Evolutionary conservation across 2,113 vertebrate genomes (phyloP).

Genomic region (Sinocyclocheilus maitianheensis): DNA sequence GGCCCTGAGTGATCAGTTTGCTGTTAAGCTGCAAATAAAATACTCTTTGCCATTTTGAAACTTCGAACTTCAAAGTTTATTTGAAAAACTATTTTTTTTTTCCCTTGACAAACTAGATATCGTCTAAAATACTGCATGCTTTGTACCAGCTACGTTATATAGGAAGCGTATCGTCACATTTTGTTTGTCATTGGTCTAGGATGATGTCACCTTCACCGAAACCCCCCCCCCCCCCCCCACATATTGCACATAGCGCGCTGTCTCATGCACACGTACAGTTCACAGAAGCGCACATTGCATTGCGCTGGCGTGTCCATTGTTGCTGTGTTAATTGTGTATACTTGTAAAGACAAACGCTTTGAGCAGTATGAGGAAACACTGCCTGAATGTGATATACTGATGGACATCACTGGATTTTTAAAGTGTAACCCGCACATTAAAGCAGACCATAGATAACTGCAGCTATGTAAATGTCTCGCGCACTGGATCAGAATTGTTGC

Average conservation of each 20-base stretch:
- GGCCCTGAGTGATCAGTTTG: no score
- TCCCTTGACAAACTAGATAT: not conserved
- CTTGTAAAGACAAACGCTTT: conserved; percentile 35
- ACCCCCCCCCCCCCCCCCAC: conserved; percentile 62
- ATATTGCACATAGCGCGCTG: not conserved
- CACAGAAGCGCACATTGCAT: conserved; percentile 64
- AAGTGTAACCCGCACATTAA: conserved; percentile 13
- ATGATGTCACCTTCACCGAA: conserved; percentile 79
- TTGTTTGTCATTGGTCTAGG: conserved; percentile 68
- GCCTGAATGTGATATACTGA: not conserved
- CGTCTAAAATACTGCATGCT: not conserved
- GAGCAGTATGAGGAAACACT: not conserved
- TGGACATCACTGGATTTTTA: conserved; percentile 18
- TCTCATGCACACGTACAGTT: conserved; percentile 54
- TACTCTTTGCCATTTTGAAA: not conserved
- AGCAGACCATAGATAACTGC: conserved; percentile 32
- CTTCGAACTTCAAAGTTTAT: not conserved
- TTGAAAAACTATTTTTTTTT: not conserved
- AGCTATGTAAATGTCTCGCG: conserved; percentile 62
- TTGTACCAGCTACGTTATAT: not conserved
- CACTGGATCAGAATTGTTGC: conserved; percentile 60
- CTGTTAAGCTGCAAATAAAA: no score
- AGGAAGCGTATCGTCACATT: conserved; percentile 47
- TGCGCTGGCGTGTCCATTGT: conserved; percentile 64
- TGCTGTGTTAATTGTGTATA: conserved; percentile 63